Percentiles rank a stretch among this genome's conserved stretches.
Conservation (phyloP, 1,140 invertebrate species). For the Hylaeus volcanicus region DNA sequence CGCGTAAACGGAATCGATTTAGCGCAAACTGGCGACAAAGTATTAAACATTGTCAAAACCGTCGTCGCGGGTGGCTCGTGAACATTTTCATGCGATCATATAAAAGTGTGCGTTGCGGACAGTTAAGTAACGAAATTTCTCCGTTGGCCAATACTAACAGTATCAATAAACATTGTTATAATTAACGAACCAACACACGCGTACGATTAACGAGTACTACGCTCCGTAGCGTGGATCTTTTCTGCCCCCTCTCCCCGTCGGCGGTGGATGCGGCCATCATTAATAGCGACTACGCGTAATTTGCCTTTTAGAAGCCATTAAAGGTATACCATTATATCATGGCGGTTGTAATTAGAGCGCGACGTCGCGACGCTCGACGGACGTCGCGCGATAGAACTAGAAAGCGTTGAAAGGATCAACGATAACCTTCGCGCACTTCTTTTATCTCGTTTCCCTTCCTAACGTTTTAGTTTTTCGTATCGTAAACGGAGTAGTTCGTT, state of each 20-base stretch:
- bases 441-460: not conserved
- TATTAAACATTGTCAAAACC: not conserved
- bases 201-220: not conserved
- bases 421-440: not conserved
- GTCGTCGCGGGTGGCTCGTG: no score
- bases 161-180: conserved; percentile 20
- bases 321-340: conserved; percentile 47
- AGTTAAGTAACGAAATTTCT: not conserved
- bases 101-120: not conserved
- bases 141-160: not conserved
- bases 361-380: conserved; percentile 37
- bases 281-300: conserved; percentile 45
- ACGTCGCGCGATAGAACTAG: conserved; percentile 10
- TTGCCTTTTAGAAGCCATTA: conserved; percentile 44
- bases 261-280: conserved; percentile 14
- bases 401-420: conserved; percentile 7
- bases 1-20: no score
- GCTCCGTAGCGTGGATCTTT: conserved; percentile 9
- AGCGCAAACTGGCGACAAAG: no score
- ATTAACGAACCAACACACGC: conserved; percentile 9
- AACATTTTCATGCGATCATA: not conserved
- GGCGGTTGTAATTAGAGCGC: conserved; percentile 49
- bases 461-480: not conserved
- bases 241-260: not conserved
- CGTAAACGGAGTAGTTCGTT: conserved; percentile 25